phyloP scores from a whole-genome alignment of 23 tunicate species.

The Halocynthia aurantium region DNA sequence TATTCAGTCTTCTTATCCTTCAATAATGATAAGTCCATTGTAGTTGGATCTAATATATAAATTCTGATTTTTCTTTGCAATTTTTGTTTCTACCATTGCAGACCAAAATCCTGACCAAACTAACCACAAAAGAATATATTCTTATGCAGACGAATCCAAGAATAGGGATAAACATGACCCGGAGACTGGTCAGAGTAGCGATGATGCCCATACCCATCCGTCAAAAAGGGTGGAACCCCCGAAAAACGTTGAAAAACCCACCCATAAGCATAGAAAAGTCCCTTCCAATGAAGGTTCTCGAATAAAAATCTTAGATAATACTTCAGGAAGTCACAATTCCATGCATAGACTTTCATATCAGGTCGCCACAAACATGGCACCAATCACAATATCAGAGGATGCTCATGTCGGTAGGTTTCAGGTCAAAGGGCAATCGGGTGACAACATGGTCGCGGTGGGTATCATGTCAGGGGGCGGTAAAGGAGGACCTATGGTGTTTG shows the following conservation, averaged over 20 bases:
- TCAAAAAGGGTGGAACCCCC: slow-evolving; percentile 16
- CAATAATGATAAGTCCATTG: no score
- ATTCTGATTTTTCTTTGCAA: no score
- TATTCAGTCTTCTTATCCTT: no score
- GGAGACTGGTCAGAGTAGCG: not conserved
- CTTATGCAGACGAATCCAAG: not conserved
- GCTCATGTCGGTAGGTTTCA: slow-evolving; percentile 52
- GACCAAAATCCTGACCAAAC: no score
- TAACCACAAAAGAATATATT: slow-evolving; percentile 6
- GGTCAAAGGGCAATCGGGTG: slow-evolving; percentile 34
- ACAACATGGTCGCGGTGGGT: slow-evolving; percentile 44
- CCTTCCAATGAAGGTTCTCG: slow-evolving; percentile 66
- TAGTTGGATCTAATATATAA: no score
- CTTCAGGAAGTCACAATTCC: not conserved
- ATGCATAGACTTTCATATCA: slow-evolving; percentile 72
- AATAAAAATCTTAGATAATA: not conserved
- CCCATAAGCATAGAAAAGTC: slow-evolving; percentile 37
- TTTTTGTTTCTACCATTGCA: no score
- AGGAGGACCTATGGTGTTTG: slow-evolving; percentile 15
- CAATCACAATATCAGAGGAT: slow-evolving; percentile 14
- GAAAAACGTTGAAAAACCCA: not conserved
- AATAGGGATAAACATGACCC: not conserved
- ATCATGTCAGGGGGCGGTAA: slow-evolving; percentile 46
- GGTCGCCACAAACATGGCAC: slow-evolving; percentile 50
- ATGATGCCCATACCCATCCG: slow-evolving; percentile 13